These are phyloP conservation scores for Amphilophus citrinellus DNA, from an alignment of 2,113 vertebrate genomes.

Conservation along the genomic window DNA sequence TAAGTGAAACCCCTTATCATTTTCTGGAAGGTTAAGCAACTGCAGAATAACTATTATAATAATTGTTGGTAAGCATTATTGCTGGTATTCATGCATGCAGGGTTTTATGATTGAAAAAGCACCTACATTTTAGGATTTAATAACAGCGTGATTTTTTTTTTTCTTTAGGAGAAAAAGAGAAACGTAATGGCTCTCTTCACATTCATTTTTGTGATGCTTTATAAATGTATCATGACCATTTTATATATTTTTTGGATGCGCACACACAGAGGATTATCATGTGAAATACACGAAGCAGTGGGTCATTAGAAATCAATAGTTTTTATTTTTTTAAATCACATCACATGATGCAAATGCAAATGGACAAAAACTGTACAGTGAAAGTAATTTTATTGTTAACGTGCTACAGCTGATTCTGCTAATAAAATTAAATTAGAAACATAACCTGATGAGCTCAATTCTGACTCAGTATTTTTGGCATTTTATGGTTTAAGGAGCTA, in stretches of 20 bases:
- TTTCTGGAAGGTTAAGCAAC: constrained; percentile 39
- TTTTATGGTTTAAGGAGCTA: background rate
- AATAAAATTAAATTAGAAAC: background rate
- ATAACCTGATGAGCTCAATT: background rate
- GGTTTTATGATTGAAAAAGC: constrained; percentile 44
- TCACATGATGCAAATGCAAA: background rate
- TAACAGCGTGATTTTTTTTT: background rate
- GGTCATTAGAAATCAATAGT: background rate
- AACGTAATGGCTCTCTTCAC: background rate
- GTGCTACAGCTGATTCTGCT: background rate
- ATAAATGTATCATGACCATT: background rate
- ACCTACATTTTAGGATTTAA: constrained; percentile 40
- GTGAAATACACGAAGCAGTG: background rate
- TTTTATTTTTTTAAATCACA: background rate
- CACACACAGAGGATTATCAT: background rate
- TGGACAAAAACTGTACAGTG: background rate
- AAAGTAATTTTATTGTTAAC: background rate
- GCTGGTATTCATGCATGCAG: constrained; percentile 52
- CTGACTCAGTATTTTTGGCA: background rate
- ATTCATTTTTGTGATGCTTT: background rate
- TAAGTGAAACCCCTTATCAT: background rate
- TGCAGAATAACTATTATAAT: constrained; percentile 49
- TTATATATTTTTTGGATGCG: background rate
- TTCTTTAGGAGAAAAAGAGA: background rate
- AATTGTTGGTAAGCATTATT: background rate